Conservation (phyloP, 2,797 vertebrate species). For the Euthynnus affinis region DNA sequence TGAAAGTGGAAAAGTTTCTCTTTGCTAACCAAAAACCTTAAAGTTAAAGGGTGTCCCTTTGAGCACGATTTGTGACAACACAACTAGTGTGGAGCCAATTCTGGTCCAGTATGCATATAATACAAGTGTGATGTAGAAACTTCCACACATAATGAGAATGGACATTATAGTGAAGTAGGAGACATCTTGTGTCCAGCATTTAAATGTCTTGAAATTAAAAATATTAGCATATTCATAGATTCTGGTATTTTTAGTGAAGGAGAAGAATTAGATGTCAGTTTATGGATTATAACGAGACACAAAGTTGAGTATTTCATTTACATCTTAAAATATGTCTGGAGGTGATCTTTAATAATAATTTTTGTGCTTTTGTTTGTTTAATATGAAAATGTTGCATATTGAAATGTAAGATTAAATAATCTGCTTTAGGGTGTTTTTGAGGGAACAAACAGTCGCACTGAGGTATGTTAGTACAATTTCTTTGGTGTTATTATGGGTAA, state of each 20-base stretch:
- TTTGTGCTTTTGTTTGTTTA: conserved; percentile 1
- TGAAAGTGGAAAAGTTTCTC: neutral
- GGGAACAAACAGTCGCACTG: neutral
- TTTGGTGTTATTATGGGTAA: neutral
- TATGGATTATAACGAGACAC: too few relatives aligned
- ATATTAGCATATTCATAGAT: too few relatives aligned
- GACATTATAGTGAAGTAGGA: too few relatives aligned
- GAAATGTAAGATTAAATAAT: neutral
- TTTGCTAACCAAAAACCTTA: too few relatives aligned
- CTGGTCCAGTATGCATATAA: neutral
- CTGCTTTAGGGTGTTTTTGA: neutral
- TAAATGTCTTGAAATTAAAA: too few relatives aligned
- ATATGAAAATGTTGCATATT: conserved; percentile 5
- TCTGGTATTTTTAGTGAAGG: too few relatives aligned
- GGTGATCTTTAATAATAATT: too few relatives aligned
- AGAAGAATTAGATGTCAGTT: too few relatives aligned
- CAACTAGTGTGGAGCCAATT: too few relatives aligned
- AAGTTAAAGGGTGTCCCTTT: too few relatives aligned
- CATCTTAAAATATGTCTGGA: too few relatives aligned
- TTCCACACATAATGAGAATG: neutral
- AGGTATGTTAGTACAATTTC: neutral
- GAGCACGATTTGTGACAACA: neutral
- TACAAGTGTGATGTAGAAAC: neutral
- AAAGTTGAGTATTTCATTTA: neutral
- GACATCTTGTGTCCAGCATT: too few relatives aligned